Percentiles rank a stretch among this genome's conserved stretches.
phyloP scores from a whole-genome alignment of 2,888 invertebrate species.

The Eupithecia exiguata region DNA sequence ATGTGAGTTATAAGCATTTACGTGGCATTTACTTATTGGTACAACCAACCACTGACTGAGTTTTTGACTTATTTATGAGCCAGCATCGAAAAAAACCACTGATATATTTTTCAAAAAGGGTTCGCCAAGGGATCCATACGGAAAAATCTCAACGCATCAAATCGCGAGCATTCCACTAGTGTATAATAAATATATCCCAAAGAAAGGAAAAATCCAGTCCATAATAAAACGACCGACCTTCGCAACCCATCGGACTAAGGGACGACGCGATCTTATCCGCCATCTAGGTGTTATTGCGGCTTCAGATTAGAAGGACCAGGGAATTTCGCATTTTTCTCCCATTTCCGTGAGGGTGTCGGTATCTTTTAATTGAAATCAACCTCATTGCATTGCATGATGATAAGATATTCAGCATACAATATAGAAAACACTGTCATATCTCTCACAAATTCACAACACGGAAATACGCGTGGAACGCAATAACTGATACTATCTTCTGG shows the following conservation, averaged over 20 bases:
- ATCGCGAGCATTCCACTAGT: constrained; percentile 14
- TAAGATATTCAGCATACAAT: not conserved
- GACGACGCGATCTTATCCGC: constrained; percentile 51
- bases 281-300: constrained; percentile 52
- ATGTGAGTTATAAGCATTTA: not conserved
- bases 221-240: constrained; percentile 47
- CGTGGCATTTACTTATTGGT: not conserved
- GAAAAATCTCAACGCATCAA: constrained; percentile 6
- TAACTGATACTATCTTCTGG: not conserved
- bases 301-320: constrained; percentile 49
- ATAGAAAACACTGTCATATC: no score
- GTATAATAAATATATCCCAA: constrained; percentile 34
- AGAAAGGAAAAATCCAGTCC: constrained; percentile 44
- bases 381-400: constrained; percentile 23
- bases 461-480: not conserved
- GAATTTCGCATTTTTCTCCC: constrained; percentile 51
- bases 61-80: not conserved
- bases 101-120: not conserved
- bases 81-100: not conserved
- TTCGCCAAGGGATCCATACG: not conserved
- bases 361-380: constrained; percentile 40
- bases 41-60: not conserved
- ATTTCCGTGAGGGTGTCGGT: constrained; percentile 27
- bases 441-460: no score
- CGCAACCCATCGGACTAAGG: constrained; percentile 57